Base-by-base conservation (phyloP, 2,888 invertebrate species). In the Tenthredo scrophulariae region DNA sequence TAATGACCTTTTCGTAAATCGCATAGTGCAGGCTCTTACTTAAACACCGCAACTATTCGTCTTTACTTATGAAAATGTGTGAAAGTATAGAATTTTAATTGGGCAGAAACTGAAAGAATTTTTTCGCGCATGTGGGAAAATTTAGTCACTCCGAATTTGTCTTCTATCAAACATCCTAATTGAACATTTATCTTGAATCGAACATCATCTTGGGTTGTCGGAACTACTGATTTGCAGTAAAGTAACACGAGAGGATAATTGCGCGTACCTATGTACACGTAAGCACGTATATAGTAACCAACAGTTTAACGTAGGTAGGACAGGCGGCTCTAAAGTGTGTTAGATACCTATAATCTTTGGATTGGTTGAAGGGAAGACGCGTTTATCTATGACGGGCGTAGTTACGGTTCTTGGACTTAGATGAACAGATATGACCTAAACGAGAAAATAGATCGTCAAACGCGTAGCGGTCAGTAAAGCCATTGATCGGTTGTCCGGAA, bases 401-500 rank as follows among this genome's bases (percentile, higher is more conserved):
- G 77, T 77, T 26, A 40, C 54, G 77, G 29, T 54, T 50, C 54
- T 77, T 54, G 77, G 54, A 77, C 77, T 26, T 54, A 77, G 77
- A 77, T 77, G 77, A 77, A 77, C 77, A 77, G 77, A 77, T 77
- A 77, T 33, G 54, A 54, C 77, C 50, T 50, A 54, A 77, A 77
- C 77, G 77, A 77, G 77, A 77, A 77, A 77, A 77, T 77, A 77
- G 75, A 77, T 77, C 54, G 77, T 33, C 6, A 29, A 54, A 18
- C 26, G 54, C 77, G 54, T 77, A 33, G 54, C 77, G 77, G 54
- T 10, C 29, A 77, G 77, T 77, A 33, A 77, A 77, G 54, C 54
- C 77, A 65, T 65, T 80, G 80, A 80, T 80, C 80, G 80, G 37
- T 80, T 80, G 80, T 80, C 80, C 65, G 37, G 58, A 80, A 80